phyloP scores from a whole-genome alignment of 1,140 invertebrate genomes.

The Drosophila sturtevanti region DNA sequence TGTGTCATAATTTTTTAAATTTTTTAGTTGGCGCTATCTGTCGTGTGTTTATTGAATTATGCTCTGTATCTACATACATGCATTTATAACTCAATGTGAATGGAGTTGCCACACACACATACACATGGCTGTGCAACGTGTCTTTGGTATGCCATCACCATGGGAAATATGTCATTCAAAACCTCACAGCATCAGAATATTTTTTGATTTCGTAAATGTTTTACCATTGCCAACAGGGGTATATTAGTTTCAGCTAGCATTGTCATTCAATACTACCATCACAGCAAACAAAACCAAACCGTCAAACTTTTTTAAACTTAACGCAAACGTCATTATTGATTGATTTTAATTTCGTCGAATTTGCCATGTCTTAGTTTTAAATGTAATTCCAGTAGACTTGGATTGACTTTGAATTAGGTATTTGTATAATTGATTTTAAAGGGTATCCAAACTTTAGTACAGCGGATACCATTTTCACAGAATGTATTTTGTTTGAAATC shows the following conservation, averaged over 20 bases:
- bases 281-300: too few relatives aligned
- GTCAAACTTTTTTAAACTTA: too few relatives aligned
- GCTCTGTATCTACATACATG: too few relatives aligned
- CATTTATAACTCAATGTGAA: conserved; percentile 60
- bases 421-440: not conserved
- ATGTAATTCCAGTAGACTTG: conserved; percentile 24
- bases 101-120: conserved; percentile 39
- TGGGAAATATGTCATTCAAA: conserved; percentile 54
- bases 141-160: conserved; percentile 40
- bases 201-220: not conserved
- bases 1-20: conserved; percentile 5
- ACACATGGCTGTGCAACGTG: conserved; percentile 48
- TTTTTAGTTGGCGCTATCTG: not conserved
- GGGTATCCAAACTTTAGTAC: not conserved
- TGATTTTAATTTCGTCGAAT: too few relatives aligned
- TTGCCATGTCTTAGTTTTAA: too few relatives aligned
- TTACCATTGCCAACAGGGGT: not conserved
- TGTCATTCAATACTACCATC: not conserved
- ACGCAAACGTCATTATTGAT: too few relatives aligned
- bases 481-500: not conserved
- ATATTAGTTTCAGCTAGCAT: not conserved
- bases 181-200: not conserved
- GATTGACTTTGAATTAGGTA: conserved; percentile 29
- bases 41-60: conserved; percentile 26
- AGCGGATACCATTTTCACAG: not conserved